phyloP scores from a whole-genome alignment of 2,113 vertebrate genomes.

The Lanius collurio region DNA sequence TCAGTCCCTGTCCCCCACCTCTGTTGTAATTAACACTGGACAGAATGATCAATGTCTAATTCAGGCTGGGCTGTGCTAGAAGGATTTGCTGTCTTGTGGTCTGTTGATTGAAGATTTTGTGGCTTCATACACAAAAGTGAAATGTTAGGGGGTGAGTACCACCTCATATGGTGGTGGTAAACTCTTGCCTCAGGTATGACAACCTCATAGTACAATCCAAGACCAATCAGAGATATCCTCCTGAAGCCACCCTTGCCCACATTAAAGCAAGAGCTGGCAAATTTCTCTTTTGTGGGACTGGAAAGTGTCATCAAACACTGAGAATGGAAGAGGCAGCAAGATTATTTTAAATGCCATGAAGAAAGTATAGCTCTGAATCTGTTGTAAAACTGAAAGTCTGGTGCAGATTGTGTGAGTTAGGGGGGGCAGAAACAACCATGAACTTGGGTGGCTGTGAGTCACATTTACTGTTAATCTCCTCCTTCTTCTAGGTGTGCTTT shows the following conservation, averaged over 20 bases:
- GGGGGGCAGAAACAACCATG: neutral
- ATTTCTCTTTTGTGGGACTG: neutral
- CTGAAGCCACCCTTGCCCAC: neutral
- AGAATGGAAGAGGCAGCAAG: neutral
- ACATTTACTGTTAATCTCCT: neutral
- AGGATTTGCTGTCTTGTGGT: neutral
- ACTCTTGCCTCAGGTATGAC: neutral
- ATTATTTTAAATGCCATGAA: constrained; percentile 1
- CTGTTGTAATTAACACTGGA: neutral
- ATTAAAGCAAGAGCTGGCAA: neutral
- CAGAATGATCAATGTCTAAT: neutral
- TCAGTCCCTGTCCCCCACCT: neutral
- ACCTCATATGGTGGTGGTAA: neutral
- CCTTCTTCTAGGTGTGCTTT: neutral
- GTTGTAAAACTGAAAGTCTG: neutral
- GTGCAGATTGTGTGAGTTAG: neutral
- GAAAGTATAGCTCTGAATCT: neutral
- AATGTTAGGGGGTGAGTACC: neutral
- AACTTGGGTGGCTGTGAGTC: neutral
- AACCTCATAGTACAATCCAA: neutral
- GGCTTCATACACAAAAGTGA: neutral
- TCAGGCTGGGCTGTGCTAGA: neutral
- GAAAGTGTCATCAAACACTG: neutral
- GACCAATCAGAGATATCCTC: neutral
- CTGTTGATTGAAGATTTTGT: neutral